Conservation (phyloP, 35 echinoderm and acorn worm species). For the Ophioderma brevispina region DNA sequence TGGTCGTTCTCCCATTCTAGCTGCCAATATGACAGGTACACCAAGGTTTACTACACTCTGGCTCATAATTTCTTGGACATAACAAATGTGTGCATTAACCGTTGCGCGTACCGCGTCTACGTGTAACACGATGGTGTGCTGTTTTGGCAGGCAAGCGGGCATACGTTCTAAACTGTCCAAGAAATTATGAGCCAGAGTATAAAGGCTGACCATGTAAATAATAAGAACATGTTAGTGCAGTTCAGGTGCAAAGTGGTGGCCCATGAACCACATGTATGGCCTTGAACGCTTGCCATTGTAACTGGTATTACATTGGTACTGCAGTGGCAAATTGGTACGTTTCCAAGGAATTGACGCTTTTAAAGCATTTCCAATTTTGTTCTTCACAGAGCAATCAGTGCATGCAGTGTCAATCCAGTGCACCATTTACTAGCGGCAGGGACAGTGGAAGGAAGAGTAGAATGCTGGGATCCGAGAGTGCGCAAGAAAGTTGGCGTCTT, state of each 20-base stretch:
- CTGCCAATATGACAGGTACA: too few species aligned
- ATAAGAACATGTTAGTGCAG: not conserved
- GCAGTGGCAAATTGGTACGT: not conserved
- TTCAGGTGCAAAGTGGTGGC: not conserved
- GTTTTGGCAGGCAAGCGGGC: too few species aligned
- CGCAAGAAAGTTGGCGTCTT: conserved; percentile 70
- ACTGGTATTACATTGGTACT: not conserved
- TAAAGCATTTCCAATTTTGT: too few species aligned
- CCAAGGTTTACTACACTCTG: too few species aligned
- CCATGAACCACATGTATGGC: not conserved
- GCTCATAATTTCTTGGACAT: too few species aligned
- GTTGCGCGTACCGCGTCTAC: too few species aligned
- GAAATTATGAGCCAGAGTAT: too few species aligned
- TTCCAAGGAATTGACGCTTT: not conserved
- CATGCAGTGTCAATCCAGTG: conserved; percentile 76
- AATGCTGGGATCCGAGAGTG: conserved; percentile 92
- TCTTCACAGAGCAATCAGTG: conserved; percentile 71
- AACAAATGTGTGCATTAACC: too few species aligned
- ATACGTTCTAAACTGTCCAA: too few species aligned
- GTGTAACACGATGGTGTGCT: too few species aligned
- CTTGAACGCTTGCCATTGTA: not conserved
- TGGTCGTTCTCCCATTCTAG: too few species aligned
- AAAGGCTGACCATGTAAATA: too few species aligned
- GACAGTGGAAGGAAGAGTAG: conserved; percentile 83
- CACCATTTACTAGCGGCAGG: conserved; percentile 84